phyloP scores from a whole-genome alignment of 2,113 vertebrate genomes.

The Amblyopsis rosae region DNA sequence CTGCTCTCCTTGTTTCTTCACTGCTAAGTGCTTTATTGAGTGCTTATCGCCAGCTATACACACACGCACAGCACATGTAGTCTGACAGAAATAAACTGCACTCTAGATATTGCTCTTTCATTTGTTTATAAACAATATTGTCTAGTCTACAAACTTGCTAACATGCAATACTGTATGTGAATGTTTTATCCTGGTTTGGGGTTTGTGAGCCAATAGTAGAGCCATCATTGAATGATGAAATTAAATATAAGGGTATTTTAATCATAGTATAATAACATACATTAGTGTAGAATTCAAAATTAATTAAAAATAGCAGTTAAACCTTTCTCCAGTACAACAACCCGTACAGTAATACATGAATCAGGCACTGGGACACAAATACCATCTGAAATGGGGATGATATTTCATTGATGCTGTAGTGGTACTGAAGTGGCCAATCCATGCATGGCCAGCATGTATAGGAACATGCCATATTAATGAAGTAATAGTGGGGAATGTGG shows the following conservation, averaged over 20 bases:
- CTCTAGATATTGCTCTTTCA: neutral
- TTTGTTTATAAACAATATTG: neutral
- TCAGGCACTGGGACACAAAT: neutral
- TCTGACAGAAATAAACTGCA: neutral
- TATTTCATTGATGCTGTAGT: constrained; percentile 34
- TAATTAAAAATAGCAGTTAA: neutral
- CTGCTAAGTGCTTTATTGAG: neutral
- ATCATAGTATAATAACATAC: neutral
- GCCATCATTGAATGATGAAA: neutral
- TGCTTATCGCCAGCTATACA: neutral
- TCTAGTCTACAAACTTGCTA: neutral
- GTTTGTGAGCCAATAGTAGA: neutral
- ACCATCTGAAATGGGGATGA: constrained; percentile 11
- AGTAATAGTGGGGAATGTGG: constrained; percentile 12
- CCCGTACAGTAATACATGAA: neutral
- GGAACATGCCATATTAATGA: constrained; percentile 38
- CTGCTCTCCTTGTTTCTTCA: constrained; percentile 1
- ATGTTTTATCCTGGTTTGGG: neutral
- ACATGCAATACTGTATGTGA: neutral
- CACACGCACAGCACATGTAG: neutral
- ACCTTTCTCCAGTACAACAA: neutral
- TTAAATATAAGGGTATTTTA: neutral
- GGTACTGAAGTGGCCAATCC: constrained; percentile 19
- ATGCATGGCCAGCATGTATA: neutral
- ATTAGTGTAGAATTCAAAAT: neutral